A percentile compares a stretch with the other conserved stretches of the same genome.
phyloP scores from a whole-genome alignment of 2,888 invertebrate genomes.

The Itoplectis maculator region DNA sequence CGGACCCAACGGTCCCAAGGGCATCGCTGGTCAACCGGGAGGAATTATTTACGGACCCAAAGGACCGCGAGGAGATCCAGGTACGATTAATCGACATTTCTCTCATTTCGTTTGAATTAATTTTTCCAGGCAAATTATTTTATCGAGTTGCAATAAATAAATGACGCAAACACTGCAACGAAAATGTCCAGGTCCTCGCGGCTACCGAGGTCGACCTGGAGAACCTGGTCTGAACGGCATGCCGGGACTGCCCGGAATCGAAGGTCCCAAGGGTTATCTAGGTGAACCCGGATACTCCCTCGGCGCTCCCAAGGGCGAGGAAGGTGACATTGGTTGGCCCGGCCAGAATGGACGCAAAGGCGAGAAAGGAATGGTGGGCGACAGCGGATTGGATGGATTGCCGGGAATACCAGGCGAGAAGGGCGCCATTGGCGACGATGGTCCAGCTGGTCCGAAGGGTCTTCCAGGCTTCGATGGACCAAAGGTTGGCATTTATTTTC shows the following conservation, averaged over 20 bases:
- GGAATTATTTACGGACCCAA: conserved; percentile 86
- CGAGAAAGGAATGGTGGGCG: conserved; percentile 80
- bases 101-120: background rate
- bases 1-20: conserved; percentile 89
- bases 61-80: conserved; percentile 87
- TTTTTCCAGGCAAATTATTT: too few species aligned
- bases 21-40: conserved; percentile 88
- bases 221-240: conserved; percentile 87
- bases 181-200: conserved; percentile 86
- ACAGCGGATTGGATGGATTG: conserved; percentile 80
- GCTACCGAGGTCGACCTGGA: conserved; percentile 87
- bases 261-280: conserved; percentile 86
- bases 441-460: conserved; percentile 84
- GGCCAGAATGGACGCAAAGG: conserved; percentile 81
- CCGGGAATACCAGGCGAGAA: conserved; percentile 79
- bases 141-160: background rate
- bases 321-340: conserved; percentile 82
- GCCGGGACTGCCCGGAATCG: conserved; percentile 87
- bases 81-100: conserved; percentile 78
- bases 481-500: conserved; percentile 69
- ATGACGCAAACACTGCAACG: background rate
- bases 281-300: conserved; percentile 88
- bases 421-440: conserved; percentile 83
- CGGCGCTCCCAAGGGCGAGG: conserved; percentile 83
- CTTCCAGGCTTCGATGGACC: conserved; percentile 80